A percentile compares a stretch with the other conserved stretches of the same genome.
Conservation (phyloP, 2,797 vertebrate species). For the Numenius phaeopus region DNA sequence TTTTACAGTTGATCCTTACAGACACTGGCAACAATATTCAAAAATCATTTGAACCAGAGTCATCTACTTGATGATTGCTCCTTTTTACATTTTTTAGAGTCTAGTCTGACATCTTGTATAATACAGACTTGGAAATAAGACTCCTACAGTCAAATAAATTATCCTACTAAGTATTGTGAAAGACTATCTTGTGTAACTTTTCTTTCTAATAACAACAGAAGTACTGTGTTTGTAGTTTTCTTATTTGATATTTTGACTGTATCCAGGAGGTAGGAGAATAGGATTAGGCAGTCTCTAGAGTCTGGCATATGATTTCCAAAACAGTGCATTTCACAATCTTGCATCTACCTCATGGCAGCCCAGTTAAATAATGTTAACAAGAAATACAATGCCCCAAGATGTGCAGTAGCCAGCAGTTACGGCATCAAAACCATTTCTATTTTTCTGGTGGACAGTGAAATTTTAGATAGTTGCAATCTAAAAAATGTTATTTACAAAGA, state of each 20-base stretch:
- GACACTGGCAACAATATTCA: background rate
- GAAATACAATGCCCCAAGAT: background rate
- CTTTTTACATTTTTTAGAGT: background rate
- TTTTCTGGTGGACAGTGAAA: background rate
- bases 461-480: background rate
- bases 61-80: background rate
- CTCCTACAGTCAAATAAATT: background rate
- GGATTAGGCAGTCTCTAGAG: background rate
- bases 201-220: background rate
- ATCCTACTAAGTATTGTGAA: background rate
- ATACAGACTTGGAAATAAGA: background rate
- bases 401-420: background rate
- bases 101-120: background rate
- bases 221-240: background rate
- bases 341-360: background rate
- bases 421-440: background rate
- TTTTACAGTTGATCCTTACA: background rate
- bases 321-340: background rate
- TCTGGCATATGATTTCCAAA: background rate
- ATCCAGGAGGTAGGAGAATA: background rate
- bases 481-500: background rate
- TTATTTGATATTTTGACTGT: background rate
- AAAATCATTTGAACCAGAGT: background rate
- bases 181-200: background rate
- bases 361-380: background rate